Conservation (phyloP, 2,113 vertebrate genomes). For the Todiramphus chloris region DNA sequence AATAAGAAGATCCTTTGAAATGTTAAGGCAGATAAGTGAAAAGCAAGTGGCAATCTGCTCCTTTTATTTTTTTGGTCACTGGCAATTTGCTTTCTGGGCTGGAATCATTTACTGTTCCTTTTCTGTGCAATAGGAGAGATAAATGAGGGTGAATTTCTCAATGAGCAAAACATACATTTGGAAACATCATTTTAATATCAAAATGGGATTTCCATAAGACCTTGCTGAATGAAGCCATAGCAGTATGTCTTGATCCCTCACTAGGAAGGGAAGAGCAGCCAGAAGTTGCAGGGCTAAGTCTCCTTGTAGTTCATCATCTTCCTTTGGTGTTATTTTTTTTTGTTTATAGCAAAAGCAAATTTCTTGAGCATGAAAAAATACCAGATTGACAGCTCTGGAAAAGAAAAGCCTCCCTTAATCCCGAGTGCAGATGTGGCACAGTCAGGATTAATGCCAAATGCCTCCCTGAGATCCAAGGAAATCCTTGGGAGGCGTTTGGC, state of each 20-base stretch:
- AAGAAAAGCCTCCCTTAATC: slow-evolving; percentile 43
- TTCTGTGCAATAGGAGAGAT: slow-evolving; percentile 44
- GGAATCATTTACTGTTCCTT: slow-evolving; percentile 53
- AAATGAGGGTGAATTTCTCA: slow-evolving; percentile 47
- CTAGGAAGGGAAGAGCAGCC: slow-evolving; percentile 17
- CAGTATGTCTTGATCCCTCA: slow-evolving; percentile 38
- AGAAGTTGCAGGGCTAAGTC: slow-evolving; percentile 33
- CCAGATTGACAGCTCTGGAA: slow-evolving; percentile 52
- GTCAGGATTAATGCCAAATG: not conserved
- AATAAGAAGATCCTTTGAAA: slow-evolving; percentile 1
- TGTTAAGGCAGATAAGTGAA: slow-evolving; percentile 1
- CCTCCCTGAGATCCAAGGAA: not conserved
- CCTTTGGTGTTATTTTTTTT: slow-evolving; percentile 47
- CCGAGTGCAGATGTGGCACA: slow-evolving; percentile 15
- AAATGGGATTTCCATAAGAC: slow-evolving; percentile 69
- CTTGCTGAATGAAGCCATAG: slow-evolving; percentile 58
- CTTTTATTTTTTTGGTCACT: slow-evolving; percentile 20
- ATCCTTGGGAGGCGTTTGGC: not conserved
- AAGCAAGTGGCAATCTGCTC: slow-evolving; percentile 9
- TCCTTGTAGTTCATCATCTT: slow-evolving; percentile 7
- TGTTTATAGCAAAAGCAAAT: slow-evolving; percentile 41
- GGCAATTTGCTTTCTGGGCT: slow-evolving; percentile 28
- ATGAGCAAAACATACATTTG: slow-evolving; percentile 51
- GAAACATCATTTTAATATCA: slow-evolving; percentile 60
- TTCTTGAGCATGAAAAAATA: slow-evolving; percentile 45